Evolutionary conservation across 2,113 vertebrate genomes (phyloP), one percentile per base, ranked within the genome.

Genomic region (Mustela lutreola): DNA sequence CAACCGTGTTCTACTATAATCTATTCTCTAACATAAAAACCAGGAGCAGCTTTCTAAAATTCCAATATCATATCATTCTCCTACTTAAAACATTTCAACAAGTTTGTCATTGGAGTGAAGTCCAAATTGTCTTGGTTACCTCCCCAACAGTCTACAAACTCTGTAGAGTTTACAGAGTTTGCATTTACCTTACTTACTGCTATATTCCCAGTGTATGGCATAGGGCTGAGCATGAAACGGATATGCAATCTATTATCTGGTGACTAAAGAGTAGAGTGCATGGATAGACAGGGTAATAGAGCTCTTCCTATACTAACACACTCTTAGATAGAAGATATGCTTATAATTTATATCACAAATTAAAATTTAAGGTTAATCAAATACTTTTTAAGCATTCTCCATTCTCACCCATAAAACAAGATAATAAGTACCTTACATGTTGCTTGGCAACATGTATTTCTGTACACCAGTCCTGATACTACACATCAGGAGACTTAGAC

Each of bases 281-380:
- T 70, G 24, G 28, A 53, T 33, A 8, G 70, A 87, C 22, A 95
- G 42, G 7, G 4, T 50, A 48, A 82, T 80, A 79, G 1, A 76
- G 76, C 31, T 70, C 31, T 92, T 88, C 62, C 81, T 94, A 87
- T 21, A 82, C 31, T 45, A 60, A 83, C 24, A 90, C 45, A 58
- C 22, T 80, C 87, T 91, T 80, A 85, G 36, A 90, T 80, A 85
- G 36, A 90, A 93, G 39, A 42, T 50, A 83, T 33, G 19, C 39
- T 93, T 89, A 78, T 36, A 45, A 39, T 53, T 95, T 90, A 78
- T 4, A 73, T 82, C 71, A 76, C 60, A 91, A 85, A 60, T 89
- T 93, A 89, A 94, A 97, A 78, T 91, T 95, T 87, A 80, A 45
- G 60, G 65, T 85, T 93, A 88, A 58, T 15, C 58, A 91, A 89